Evolutionary conservation across 2,797 vertebrate genomes (phyloP), one percentile per base, ranked within the genome.

Genomic region (Poeciliopsis infans): DNA sequence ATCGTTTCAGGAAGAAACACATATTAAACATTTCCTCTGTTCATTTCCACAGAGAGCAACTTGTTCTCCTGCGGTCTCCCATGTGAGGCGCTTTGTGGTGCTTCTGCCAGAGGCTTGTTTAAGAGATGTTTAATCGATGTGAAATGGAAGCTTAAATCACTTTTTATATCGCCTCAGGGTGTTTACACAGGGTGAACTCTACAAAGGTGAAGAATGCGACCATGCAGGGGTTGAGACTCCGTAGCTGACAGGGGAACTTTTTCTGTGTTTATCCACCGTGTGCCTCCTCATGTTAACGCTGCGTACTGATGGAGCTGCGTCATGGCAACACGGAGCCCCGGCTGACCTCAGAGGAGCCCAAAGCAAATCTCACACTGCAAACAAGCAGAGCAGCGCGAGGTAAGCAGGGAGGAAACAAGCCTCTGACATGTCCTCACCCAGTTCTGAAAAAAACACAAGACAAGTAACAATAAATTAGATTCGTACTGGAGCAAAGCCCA

Each of bases 401-500:
- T 75, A 46, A 5, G 71, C 2, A 1, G 55, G 71, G 83, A 72
- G 76, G 78, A 83, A 82, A 51, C 46, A 20, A 39, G 12, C 73
- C 77, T 78, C 73, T 0, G 74, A 84, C 70, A 74, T 39, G 2
- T 75, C 79, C 49, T 83, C 33, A 7, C 36, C 25, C 74, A 36
- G 80, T 74, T 79, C 83, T 87, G 83, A 87, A 59, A 84, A 80
- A 39, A 66, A 16, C 16, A 61, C 18, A 23, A 75, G 79, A 84
- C 69, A 77, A 83, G 85, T 23, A 89, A 86, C 80, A 88, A 85
- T 81, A 55, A 77, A 74, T 84, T 53, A 82, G 83, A 77, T 86
- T 91, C 79, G 82, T 18, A n/a, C 16, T 87, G 86, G 89, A 91
- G 78, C 20, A 7, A 12, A 80, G 83, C 87, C 88, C 77, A 18